Evolutionary conservation across 2,888 invertebrate genomes (phyloP).

Genomic region (Nomada fucata): DNA sequence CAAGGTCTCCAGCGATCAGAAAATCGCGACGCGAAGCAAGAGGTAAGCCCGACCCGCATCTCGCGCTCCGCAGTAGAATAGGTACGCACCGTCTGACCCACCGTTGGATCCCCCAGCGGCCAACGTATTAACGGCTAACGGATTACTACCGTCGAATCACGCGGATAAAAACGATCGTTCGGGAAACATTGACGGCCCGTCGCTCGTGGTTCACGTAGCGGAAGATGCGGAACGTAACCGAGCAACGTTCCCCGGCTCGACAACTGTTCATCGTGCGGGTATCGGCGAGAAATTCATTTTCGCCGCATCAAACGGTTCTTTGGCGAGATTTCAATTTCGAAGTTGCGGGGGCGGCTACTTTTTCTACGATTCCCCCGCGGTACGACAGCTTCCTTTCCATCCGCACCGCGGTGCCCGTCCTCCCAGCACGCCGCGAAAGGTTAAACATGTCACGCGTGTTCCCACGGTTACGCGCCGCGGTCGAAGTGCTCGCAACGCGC

Average conservation of each 20-base stretch:
- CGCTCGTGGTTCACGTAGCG: not conserved
- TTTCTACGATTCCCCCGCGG: constrained; percentile 22
- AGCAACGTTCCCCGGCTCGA: not conserved
- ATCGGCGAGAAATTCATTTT: constrained; percentile 44
- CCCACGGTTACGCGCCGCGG: not conserved
- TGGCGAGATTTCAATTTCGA: constrained; percentile 46
- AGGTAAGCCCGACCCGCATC: too few relatives aligned
- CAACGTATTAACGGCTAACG: not conserved
- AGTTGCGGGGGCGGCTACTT: constrained; percentile 24
- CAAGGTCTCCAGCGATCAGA: too few relatives aligned
- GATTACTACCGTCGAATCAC: constrained; percentile 47
- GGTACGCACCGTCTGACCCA: too few relatives aligned
- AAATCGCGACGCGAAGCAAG: too few relatives aligned
- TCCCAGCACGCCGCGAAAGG: constrained; percentile 14
- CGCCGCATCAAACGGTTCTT: constrained; percentile 12
- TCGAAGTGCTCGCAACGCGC: not conserved
- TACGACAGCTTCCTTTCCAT: constrained; percentile 34
- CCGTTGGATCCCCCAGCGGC: too few relatives aligned
- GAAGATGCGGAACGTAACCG: not conserved
- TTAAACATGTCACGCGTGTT: constrained; percentile 28
- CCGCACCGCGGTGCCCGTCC: not conserved
- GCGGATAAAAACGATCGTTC: not conserved
- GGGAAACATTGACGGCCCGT: constrained; percentile 5
- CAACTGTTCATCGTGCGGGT: constrained; percentile 42
- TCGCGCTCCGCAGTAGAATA: too few relatives aligned